Evolutionary conservation across 2,797 vertebrate species (phyloP).

Genomic region (Pipistrellus kuhlii): DNA sequence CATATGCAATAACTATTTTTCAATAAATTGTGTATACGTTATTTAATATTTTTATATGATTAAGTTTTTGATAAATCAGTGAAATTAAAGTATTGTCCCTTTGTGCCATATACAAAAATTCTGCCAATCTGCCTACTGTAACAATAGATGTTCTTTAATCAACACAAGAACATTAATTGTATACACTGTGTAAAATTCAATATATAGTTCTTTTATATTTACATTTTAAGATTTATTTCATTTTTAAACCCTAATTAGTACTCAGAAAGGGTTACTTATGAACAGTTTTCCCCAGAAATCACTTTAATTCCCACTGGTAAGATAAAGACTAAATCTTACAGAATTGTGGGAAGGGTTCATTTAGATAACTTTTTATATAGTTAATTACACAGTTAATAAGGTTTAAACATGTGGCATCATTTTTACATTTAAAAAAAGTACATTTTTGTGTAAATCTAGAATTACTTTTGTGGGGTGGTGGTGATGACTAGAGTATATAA

Average conservation of each 20-base stretch:
- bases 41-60: not conserved
- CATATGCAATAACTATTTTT: conserved; percentile 23
- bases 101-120: not conserved
- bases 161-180: not conserved
- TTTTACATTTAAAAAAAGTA: not conserved
- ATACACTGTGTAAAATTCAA: not conserved
- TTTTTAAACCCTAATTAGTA: not conserved
- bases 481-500: not conserved
- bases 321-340: not conserved
- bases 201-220: not conserved
- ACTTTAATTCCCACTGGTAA: not conserved
- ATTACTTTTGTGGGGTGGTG: not conserved
- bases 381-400: not conserved
- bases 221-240: not conserved
- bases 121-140: not conserved
- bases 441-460: conserved; percentile 35
- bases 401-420: not conserved
- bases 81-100: not conserved
- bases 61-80: not conserved
- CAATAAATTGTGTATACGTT: not conserved
- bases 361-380: conserved; percentile 30
- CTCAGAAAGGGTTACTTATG: not conserved
- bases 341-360: not conserved
- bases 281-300: not conserved
- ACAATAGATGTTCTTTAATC: not conserved